Evolutionary conservation across 2,888 invertebrate genomes (phyloP).

Genomic region (Synanthedon formicaeformis): DNA sequence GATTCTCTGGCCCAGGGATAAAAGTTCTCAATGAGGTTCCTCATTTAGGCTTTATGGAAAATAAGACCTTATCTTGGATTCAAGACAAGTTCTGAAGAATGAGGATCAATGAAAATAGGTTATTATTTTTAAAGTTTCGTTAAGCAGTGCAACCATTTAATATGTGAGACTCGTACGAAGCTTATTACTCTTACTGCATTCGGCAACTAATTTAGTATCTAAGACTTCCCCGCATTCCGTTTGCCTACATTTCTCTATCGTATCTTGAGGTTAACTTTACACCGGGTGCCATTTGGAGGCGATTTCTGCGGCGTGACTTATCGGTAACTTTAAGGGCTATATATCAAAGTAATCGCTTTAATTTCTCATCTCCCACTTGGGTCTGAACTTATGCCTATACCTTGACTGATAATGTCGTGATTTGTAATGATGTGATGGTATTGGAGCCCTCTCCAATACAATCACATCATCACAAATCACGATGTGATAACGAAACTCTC

Average conservation of each 20-base stretch:
- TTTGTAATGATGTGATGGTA: conserved; percentile 22
- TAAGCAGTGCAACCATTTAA: too few relatives aligned
- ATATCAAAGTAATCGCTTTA: conserved; percentile 69
- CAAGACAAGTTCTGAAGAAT: too few relatives aligned
- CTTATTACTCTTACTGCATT: conserved; percentile 16
- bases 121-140: too few relatives aligned
- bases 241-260: conserved; percentile 7
- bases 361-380: conserved; percentile 65
- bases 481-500: too few relatives aligned
- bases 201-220: conserved; percentile 30
- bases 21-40: too few relatives aligned
- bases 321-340: conserved; percentile 64
- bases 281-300: conserved; percentile 59
- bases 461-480: too few relatives aligned
- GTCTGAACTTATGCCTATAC: conserved; percentile 50
- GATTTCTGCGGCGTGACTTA: conserved; percentile 63
- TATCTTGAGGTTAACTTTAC: conserved; percentile 54
- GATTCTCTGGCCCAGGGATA: too few relatives aligned
- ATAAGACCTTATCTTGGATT: too few relatives aligned
- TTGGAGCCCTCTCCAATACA: too few relatives aligned
- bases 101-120: too few relatives aligned
- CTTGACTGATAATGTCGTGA: conserved; percentile 43
- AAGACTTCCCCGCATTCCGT: conserved; percentile 16
- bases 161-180: too few relatives aligned
- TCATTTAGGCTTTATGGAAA: too few relatives aligned